Percentiles rank a stretch among this genome's conserved stretches.
Evolutionary conservation across 2,888 invertebrate genomes (phyloP).

Genomic region (Lamellibrachia satsuma): DNA sequence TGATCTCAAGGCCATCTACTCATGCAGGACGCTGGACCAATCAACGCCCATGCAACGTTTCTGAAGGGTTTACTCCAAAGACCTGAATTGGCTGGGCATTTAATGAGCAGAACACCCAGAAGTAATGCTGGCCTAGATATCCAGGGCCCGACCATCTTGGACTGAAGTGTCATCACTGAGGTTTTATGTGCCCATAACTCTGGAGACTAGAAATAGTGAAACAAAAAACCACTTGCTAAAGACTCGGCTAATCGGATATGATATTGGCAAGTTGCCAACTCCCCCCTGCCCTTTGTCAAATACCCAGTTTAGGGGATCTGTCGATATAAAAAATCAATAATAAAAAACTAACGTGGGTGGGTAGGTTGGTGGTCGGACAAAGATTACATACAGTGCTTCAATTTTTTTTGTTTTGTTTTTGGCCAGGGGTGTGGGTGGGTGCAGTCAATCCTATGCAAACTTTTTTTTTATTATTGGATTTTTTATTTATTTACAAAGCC

Average conservation of each 20-base stretch:
- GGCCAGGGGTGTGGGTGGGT: too few relatives aligned
- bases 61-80: neutral
- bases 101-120: neutral
- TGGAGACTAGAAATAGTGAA: neutral
- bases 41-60: neutral
- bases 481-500: too few relatives aligned
- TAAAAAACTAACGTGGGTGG: too few relatives aligned
- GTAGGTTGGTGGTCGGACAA: too few relatives aligned
- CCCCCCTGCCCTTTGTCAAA: neutral
- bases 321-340: neutral
- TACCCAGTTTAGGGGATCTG: neutral
- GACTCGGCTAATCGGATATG: neutral
- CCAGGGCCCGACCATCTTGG: neutral
- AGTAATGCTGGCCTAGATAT: neutral
- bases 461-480: too few relatives aligned
- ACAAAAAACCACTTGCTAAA: neutral
- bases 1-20: too few relatives aligned
- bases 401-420: too few relatives aligned
- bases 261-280: neutral
- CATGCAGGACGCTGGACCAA: neutral
- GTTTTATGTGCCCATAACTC: neutral
- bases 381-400: too few relatives aligned
- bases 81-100: neutral
- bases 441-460: too few relatives aligned
- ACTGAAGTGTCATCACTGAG: neutral